Conservation (phyloP, 2,797 vertebrate genomes). For the Mus caroli region DNA sequence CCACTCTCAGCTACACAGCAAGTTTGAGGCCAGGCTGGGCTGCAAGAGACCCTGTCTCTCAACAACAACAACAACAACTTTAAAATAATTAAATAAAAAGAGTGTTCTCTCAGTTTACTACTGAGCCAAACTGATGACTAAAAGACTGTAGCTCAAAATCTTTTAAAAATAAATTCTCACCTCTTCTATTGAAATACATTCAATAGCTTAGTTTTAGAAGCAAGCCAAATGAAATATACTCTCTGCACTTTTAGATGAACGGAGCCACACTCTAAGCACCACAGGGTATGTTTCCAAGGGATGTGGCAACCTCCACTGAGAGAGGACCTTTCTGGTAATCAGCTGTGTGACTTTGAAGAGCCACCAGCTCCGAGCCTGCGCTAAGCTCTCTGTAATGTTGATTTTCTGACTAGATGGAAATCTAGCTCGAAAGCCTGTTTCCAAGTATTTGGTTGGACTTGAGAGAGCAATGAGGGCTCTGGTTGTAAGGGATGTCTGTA, state of each 20-base stretch:
- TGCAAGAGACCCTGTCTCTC: neutral
- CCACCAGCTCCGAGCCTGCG: neutral
- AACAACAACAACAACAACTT: neutral
- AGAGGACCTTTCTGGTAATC: neutral
- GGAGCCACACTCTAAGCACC: neutral
- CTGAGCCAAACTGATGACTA: neutral
- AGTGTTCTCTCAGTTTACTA: neutral
- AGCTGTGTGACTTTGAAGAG: neutral
- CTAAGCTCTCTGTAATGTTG: neutral
- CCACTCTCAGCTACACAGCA: neutral
- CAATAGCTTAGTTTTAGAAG: neutral
- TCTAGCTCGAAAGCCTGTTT: neutral
- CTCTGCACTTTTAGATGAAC: neutral
- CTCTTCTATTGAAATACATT: neutral
- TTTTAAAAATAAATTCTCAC: slow-evolving; percentile 5
- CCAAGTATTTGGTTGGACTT: neutral
- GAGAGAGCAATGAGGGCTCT: neutral
- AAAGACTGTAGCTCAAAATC: neutral
- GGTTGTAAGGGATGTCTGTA: neutral
- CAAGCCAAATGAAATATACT: slow-evolving; percentile 1
- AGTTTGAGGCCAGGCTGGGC: neutral
- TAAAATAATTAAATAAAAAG: neutral
- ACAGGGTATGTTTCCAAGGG: neutral
- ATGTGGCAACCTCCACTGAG: neutral
- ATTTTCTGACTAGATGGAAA: neutral